Conservation (phyloP, 2,113 vertebrate genomes). For the Regulus satrapa region DNA sequence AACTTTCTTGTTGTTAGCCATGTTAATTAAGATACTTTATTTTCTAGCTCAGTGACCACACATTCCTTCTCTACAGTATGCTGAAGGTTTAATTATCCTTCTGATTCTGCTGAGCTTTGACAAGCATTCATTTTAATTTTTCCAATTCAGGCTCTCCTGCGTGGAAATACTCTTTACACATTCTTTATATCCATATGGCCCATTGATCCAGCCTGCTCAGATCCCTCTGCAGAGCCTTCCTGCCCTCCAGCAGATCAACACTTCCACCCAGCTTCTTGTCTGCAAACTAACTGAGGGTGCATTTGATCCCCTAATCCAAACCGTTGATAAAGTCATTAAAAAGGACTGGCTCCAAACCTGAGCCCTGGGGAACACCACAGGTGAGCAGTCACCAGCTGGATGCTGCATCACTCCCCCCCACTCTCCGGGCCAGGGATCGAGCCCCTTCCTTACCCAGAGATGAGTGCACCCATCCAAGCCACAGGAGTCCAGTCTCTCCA, state of each 20-base stretch:
- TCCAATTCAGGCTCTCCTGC: not conserved
- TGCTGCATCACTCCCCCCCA: not conserved
- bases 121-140: not conserved
- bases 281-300: not conserved
- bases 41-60: not conserved
- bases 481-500: not conserved
- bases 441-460: too few species aligned
- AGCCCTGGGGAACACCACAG: not conserved
- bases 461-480: not conserved
- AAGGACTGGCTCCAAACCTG: not conserved
- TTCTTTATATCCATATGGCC: not conserved
- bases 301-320: not conserved
- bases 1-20: not conserved
- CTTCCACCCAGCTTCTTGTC: not conserved
- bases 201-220: not conserved
- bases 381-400: not conserved
- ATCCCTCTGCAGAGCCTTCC: not conserved
- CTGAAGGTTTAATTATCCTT: not conserved
- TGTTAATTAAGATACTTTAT: not conserved
- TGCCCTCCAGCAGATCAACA: not conserved
- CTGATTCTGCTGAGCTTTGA: not conserved
- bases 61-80: not conserved
- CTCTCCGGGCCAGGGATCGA: not conserved
- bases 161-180: not conserved
- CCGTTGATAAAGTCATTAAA: not conserved